Conservation (phyloP, 2,113 vertebrate species). For the Tychaedon coryphoeus region DNA sequence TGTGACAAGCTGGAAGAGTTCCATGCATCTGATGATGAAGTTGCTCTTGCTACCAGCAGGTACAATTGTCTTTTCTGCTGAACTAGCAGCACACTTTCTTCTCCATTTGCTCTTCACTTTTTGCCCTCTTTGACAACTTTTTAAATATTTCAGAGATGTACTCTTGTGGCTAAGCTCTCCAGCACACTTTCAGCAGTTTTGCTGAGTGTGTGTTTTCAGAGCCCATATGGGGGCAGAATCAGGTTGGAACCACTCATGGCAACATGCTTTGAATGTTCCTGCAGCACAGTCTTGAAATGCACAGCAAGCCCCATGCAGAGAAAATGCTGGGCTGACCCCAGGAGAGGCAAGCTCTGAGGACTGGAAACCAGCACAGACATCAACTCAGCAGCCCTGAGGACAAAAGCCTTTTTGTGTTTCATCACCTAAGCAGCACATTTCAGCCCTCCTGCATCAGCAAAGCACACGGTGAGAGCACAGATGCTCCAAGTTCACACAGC, state of each 20-base stretch:
- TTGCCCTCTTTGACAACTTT: neutral
- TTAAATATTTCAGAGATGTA: conserved; percentile 12
- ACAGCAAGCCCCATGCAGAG: neutral
- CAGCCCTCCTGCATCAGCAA: neutral
- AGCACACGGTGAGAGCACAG: neutral
- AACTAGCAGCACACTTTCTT: neutral
- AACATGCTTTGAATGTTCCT: neutral
- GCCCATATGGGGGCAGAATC: fast-evolving
- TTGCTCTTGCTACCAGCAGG: conserved; percentile 6
- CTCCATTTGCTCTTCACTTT: neutral
- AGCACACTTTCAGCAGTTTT: neutral
- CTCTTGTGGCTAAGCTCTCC: neutral
- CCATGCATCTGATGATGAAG: neutral
- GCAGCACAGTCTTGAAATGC: neutral
- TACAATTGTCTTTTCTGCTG: conserved; percentile 17
- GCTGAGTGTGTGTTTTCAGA: neutral
- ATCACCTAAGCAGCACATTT: neutral
- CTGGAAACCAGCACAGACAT: neutral
- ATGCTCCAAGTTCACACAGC: neutral
- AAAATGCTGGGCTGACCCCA: neutral
- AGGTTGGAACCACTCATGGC: neutral
- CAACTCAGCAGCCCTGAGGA: neutral
- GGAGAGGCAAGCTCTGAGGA: neutral
- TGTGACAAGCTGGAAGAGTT: conserved; percentile 31
- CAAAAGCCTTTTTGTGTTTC: neutral